These are phyloP conservation scores for Archips crataeganus DNA, from an alignment of 2,888 invertebrate species.

Conservation along the genomic window DNA sequence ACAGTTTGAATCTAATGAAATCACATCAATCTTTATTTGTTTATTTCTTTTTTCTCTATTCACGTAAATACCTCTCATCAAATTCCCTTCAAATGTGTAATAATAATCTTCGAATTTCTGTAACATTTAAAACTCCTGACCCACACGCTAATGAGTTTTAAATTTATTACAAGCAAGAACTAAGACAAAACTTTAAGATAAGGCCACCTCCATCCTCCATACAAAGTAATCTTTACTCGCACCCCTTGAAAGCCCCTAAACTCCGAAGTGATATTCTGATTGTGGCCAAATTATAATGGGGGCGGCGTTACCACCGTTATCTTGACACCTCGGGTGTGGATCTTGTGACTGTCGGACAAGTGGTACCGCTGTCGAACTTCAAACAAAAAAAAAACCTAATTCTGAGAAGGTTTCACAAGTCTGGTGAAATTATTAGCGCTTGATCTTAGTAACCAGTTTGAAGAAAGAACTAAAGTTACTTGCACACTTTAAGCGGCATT, in stretches of 20 bases:
- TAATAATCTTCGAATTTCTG: neutral
- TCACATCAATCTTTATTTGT: no score
- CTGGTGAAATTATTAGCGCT: no score
- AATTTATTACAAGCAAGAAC: slow-evolving; percentile 51
- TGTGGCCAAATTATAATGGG: slow-evolving; percentile 42
- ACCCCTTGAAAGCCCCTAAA: slow-evolving; percentile 71
- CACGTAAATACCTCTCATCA: no score
- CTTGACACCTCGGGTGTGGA: slow-evolving; percentile 26
- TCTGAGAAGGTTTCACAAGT: neutral
- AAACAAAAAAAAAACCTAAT: neutral
- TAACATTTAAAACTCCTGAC: slow-evolving; percentile 36
- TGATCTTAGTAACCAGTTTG: no score
- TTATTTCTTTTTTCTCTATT: no score
- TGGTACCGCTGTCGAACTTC: neutral
- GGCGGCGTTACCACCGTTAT: slow-evolving; percentile 33
- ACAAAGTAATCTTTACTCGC: slow-evolving; percentile 78
- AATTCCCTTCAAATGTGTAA: neutral
- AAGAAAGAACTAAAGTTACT: no score
- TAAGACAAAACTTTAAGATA: slow-evolving; percentile 74
- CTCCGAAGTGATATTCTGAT: slow-evolving; percentile 57
- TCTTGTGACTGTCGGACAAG: slow-evolving; percentile 1
- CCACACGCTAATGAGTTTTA: slow-evolving; percentile 44
- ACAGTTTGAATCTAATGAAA: no score
- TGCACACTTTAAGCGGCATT: no score
- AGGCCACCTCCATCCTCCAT: slow-evolving; percentile 65